Base-by-base conservation (phyloP, 2,797 vertebrate genomes). In the Esox masquinongy region DNA sequence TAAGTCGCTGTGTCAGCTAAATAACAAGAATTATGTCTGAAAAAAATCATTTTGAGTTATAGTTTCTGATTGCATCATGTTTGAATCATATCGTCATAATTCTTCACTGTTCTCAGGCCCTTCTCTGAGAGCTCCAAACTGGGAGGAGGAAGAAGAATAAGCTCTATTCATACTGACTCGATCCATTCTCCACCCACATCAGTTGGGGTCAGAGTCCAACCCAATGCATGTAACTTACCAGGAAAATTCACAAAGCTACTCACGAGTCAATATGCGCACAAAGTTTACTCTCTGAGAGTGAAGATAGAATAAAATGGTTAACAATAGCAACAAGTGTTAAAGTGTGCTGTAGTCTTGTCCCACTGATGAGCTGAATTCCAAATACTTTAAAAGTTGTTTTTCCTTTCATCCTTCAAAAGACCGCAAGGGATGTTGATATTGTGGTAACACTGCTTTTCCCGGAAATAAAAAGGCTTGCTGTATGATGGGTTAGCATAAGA, bases 81-180 rank as follows among this genome's bases (percentile, higher is more conserved):
- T 39, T 39, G 0, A 39, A 39, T 39, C 36, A 8, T 5, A 39
- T 39, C 36, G 5, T 39, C 4, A 39, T 39, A 39, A 8, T 39
- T 39, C 4, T 39, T 39, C 36, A 39, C 36, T 39, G 7, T 39
- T 91, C 88, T 91, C 90, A 90, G 86, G 89, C 77, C 77, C 84
- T 79, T 82, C 84, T 82, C 79, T 84, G 24, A 16, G 24, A 2
- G 73, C 82, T 75, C 83, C 79, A 88, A 79, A 87, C 85, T 81
- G 90, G 86, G 84, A 90, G 91, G 81, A 83, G 87, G 74, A 87
- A 70, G 90, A 94, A 94, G 88, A 94, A 93, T 94, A 86, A 90
- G 83, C 75, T 86, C 90, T 78, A 90, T 94, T 94, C 92, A 94
- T 92, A 63, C 75, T 53, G 59, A 82, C 87, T 80, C 39, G 9